Evolutionary conservation across 1,140 invertebrate genomes (phyloP).

Genomic region (Zaprionus ghesquierei): DNA sequence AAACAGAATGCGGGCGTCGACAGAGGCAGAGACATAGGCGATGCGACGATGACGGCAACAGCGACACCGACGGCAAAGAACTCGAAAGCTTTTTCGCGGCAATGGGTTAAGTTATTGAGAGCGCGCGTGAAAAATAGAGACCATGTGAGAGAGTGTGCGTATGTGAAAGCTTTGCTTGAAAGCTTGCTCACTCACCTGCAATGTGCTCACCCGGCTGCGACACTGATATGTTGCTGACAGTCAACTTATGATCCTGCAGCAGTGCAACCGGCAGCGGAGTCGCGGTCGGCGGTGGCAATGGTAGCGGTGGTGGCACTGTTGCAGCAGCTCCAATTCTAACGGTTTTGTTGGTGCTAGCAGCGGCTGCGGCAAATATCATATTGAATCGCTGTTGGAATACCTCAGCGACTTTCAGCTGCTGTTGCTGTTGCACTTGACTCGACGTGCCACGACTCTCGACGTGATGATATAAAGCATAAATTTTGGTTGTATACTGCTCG

Average conservation of each 20-base stretch:
- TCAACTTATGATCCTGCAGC: constrained; percentile 60
- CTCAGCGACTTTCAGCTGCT: constrained; percentile 70
- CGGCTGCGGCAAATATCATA: constrained; percentile 67
- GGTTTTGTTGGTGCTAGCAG: constrained; percentile 38
- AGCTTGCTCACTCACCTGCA: constrained; percentile 47
- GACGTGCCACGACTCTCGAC: constrained; percentile 71
- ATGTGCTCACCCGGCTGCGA: constrained; percentile 53
- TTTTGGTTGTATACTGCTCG: constrained; percentile 72
- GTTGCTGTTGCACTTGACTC: constrained; percentile 79
- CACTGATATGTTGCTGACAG: constrained; percentile 26
- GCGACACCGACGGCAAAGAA: constrained; percentile 44
- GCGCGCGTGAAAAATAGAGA: neutral
- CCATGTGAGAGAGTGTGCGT: neutral
- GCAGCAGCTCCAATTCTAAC: constrained; percentile 28
- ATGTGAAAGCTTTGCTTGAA: constrained; percentile 17
- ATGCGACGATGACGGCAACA: no score
- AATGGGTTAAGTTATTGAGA: constrained; percentile 9
- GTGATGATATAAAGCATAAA: constrained; percentile 81
- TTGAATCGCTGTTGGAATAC: constrained; percentile 58
- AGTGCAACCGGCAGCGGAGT: constrained; percentile 38
- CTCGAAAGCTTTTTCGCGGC: constrained; percentile 22
- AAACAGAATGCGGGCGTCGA: constrained; percentile 63
- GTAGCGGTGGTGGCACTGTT: constrained; percentile 46
- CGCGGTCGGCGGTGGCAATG: constrained; percentile 35
- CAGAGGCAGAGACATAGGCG: neutral